Conservation (phyloP, 92 coral and sea anemone genomes). For the Bergia puertoricense region DNA sequence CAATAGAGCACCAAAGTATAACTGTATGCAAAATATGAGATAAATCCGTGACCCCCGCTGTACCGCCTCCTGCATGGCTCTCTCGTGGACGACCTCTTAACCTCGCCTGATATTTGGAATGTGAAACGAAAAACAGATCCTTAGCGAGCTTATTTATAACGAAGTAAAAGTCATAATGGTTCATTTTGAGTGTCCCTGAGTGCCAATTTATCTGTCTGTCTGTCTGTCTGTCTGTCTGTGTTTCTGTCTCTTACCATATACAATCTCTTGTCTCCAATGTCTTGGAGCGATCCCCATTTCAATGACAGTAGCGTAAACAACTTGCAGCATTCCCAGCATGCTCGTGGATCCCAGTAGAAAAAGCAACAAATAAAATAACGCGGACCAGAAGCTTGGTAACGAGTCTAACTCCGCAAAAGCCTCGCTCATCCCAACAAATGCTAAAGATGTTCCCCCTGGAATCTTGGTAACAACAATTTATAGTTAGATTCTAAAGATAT, state of each 20-base stretch:
- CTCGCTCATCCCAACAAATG: slow-evolving; percentile 89
- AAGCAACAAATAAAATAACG: slow-evolving; percentile 80
- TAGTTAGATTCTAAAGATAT: neutral
- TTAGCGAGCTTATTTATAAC: no score
- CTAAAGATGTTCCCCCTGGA: slow-evolving; percentile 89
- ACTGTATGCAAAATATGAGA: no score
- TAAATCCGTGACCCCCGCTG: no score
- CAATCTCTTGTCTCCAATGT: slow-evolving; percentile 67
- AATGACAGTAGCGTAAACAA: slow-evolving; percentile 53
- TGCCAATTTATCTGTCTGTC: neutral
- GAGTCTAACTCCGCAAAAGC: slow-evolving; percentile 71
- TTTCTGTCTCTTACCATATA: slow-evolving; percentile 70
- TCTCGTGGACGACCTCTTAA: no score
- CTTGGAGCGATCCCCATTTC: slow-evolving; percentile 71
- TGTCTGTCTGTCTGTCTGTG: neutral
- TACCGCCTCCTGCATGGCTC: no score
- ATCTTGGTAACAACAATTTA: slow-evolving; percentile 52
- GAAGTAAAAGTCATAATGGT: no score
- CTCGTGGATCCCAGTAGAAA: slow-evolving; percentile 79
- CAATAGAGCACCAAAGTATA: no score
- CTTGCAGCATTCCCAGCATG: slow-evolving; percentile 86
- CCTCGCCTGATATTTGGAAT: no score
- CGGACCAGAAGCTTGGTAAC: slow-evolving; percentile 65
- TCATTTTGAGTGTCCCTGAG: no score
- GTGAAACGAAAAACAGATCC: no score